phyloP scores from a whole-genome alignment of 1,140 invertebrate species.

The Tigriopus japonicus region DNA sequence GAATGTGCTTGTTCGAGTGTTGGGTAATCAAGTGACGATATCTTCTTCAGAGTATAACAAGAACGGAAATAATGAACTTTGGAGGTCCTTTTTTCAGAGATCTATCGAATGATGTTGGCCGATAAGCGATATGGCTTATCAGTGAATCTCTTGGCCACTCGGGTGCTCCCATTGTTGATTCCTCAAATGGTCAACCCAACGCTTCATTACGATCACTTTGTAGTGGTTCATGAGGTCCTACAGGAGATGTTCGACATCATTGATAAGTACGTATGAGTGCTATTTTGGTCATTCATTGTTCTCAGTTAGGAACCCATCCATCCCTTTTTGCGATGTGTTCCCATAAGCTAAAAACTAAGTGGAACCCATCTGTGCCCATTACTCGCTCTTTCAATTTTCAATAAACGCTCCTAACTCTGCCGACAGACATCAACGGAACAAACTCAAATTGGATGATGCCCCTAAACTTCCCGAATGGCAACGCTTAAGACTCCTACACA shows the following conservation, averaged over 20 bases:
- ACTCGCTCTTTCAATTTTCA: too few relatives aligned
- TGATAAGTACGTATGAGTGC: constrained; percentile 36
- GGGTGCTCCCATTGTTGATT: constrained; percentile 74
- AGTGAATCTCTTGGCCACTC: constrained; percentile 75
- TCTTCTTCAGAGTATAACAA: background rate
- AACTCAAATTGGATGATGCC: constrained; percentile 12
- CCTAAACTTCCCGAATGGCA: constrained; percentile 11
- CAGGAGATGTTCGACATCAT: constrained; percentile 83
- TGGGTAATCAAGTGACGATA: constrained; percentile 21
- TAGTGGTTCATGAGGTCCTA: constrained; percentile 62
- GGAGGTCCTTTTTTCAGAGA: constrained; percentile 40
- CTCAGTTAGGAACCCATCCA: too few relatives aligned
- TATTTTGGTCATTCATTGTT: too few relatives aligned
- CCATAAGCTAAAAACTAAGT: too few relatives aligned
- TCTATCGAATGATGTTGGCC: constrained; percentile 73
- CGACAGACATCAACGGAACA: constrained; percentile 13
- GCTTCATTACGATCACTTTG: constrained; percentile 76
- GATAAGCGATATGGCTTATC: constrained; percentile 81
- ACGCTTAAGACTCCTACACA: constrained; percentile 4
- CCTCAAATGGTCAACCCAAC: constrained; percentile 80
- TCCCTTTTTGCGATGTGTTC: too few relatives aligned
- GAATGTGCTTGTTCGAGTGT: constrained; percentile 30
- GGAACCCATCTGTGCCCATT: too few relatives aligned
- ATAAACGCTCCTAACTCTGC: too few relatives aligned
- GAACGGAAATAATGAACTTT: background rate